These are phyloP conservation scores for Redunca redunca DNA, from an alignment of 2,113 vertebrate genomes.

Conservation along the genomic window DNA sequence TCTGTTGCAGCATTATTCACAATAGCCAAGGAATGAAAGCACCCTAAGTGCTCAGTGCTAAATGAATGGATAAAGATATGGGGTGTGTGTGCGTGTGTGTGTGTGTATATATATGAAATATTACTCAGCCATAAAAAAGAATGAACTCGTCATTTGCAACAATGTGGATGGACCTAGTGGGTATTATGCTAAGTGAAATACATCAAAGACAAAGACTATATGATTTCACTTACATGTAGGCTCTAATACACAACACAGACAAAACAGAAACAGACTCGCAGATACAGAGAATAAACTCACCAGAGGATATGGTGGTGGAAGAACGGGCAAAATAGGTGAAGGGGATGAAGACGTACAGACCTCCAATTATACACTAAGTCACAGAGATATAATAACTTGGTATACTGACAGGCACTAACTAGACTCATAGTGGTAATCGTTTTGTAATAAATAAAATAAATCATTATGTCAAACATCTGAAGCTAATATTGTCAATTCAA, in stretches of 20 bases:
- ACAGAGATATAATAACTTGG: neutral
- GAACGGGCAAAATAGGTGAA: neutral
- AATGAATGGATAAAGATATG: neutral
- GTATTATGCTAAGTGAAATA: neutral
- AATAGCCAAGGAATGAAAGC: neutral
- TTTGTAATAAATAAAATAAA: neutral
- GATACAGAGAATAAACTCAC: neutral
- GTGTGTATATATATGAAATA: fast-evolving
- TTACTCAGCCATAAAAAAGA: neutral
- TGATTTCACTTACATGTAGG: neutral
- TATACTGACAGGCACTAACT: neutral
- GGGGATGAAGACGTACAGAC: neutral
- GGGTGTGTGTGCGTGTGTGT: neutral
- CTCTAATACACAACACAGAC: neutral
- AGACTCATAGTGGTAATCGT: neutral
- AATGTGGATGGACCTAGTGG: neutral
- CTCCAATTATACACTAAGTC: neutral
- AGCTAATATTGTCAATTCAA: neutral
- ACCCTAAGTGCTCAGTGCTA: neutral
- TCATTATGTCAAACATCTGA: neutral
- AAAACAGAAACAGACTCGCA: neutral
- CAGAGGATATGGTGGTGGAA: neutral
- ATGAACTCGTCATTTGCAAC: neutral
- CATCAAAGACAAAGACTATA: neutral
- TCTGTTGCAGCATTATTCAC: neutral